Percentiles rank a stretch among this genome's conserved stretches.
Conservation (phyloP, 1,140 invertebrate species). For the Leptinotarsa undecemlineata region DNA sequence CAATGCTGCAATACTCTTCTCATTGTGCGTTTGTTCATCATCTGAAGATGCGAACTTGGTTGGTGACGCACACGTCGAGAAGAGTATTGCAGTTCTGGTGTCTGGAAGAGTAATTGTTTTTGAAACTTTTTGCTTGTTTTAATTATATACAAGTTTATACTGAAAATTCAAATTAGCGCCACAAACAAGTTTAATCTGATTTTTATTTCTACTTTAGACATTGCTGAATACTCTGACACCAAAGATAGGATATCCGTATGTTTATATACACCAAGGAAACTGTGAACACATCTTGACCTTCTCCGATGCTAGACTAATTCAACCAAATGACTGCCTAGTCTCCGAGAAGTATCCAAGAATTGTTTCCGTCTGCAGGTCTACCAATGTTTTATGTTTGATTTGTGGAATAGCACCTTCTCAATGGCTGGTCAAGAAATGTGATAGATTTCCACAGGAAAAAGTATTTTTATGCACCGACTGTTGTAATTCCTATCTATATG, state of each 20-base stretch:
- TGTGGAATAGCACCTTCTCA: conserved; percentile 59
- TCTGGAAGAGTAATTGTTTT: too few species aligned
- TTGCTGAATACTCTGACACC: conserved; percentile 62
- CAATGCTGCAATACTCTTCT: too few species aligned
- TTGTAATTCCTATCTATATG: conserved; percentile 68
- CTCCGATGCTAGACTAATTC: conserved; percentile 67
- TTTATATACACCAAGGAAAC: conserved; percentile 85
- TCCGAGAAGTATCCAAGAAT: conserved; percentile 60
- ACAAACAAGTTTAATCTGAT: too few species aligned
- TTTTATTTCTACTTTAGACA: conserved; percentile 39
- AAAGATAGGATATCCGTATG: conserved; percentile 63
- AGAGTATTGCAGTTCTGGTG: too few species aligned
- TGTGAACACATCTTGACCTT: conserved; percentile 87
- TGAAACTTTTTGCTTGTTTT: too few species aligned
- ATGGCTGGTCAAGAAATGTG: conserved; percentile 65
- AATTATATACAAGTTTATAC: too few species aligned
- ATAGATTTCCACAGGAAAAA: conserved; percentile 67
- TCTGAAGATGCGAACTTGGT: too few species aligned
- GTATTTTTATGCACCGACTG: conserved; percentile 69
- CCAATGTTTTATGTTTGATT: conserved; percentile 59
- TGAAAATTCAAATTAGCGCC: too few species aligned
- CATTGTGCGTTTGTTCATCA: too few species aligned
- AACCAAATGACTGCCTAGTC: conserved; percentile 56
- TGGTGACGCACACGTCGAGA: too few species aligned
- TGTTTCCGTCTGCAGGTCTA: conserved; percentile 52